phyloP scores from a whole-genome alignment of 2,113 vertebrate genomes.

The Epinephelus moara region DNA sequence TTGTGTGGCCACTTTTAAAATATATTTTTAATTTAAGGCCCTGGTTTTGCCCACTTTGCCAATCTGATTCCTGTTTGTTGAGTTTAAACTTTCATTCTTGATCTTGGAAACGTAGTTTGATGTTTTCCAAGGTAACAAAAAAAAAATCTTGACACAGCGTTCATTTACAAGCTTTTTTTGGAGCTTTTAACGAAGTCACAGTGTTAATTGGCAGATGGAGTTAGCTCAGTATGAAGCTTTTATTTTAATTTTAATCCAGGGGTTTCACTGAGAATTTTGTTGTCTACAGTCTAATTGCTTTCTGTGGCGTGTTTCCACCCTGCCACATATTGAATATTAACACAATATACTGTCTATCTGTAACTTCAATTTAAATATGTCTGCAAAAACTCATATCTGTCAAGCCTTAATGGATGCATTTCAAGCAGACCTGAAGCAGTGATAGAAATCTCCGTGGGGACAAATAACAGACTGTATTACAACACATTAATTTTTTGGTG shows the following conservation, averaged over 20 bases:
- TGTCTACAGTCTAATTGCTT: conserved; percentile 5
- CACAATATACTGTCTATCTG: conserved; percentile 11
- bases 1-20: neutral
- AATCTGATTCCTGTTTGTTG: neutral
- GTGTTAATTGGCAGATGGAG: neutral
- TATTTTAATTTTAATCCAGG: neutral
- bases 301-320: neutral
- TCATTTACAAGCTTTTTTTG: neutral
- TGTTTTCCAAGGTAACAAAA: neutral
- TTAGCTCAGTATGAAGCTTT: conserved; percentile 6
- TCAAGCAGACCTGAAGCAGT: conserved; percentile 81
- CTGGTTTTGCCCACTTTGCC: neutral
- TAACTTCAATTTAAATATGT: conserved; percentile 43
- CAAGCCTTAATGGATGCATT: conserved; percentile 69
- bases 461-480: conserved; percentile 85
- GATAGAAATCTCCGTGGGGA: conserved; percentile 86
- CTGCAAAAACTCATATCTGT: conserved; percentile 55
- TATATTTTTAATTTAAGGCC: neutral
- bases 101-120: neutral
- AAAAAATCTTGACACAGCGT: neutral
- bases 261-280: neutral
- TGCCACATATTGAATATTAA: conserved; percentile 21
- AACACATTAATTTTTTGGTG: conserved; percentile 83
- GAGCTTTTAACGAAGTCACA: neutral
- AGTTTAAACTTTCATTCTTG: neutral